Percentiles rank a stretch among this genome's conserved stretches.
These are phyloP conservation scores for Anguilla anguilla DNA, from an alignment of 2,797 vertebrate species.

Conservation along the genomic window DNA sequence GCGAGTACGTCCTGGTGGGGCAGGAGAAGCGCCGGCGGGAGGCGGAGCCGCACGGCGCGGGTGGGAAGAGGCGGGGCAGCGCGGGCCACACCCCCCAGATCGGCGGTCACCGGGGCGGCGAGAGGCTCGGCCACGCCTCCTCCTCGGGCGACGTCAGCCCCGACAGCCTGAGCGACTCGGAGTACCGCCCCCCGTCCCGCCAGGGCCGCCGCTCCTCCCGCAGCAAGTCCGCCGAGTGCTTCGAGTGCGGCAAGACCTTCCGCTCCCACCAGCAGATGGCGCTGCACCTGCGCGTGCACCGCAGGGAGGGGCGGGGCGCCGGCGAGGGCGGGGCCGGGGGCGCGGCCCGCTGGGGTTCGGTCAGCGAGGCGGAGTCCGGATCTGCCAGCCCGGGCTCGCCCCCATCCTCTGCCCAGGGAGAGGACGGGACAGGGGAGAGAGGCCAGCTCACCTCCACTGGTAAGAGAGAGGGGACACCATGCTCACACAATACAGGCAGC, in stretches of 20 bases:
- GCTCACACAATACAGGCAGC: background rate
- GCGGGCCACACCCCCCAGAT: constrained; percentile 9
- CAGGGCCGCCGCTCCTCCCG: constrained; percentile 74
- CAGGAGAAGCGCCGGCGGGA: constrained; percentile 81
- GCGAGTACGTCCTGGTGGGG: constrained; percentile 79
- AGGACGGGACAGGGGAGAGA: constrained; percentile 80
- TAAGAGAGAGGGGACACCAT: constrained; percentile 52
- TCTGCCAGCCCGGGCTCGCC: constrained; percentile 80
- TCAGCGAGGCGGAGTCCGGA: constrained; percentile 85
- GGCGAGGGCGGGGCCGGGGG: constrained; percentile 69
- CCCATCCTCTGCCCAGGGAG: constrained; percentile 65
- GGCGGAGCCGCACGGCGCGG: constrained; percentile 64
- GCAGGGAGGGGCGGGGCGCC: constrained; percentile 61
- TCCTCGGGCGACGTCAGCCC: constrained; percentile 68
- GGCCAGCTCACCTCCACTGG: constrained; percentile 62
- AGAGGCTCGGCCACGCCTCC: constrained; percentile 51
- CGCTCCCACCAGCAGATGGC: constrained; percentile 93
- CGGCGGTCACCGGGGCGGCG: background rate
- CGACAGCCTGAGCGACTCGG: constrained; percentile 73
- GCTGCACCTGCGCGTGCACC: constrained; percentile 89
- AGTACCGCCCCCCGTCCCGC: constrained; percentile 81
- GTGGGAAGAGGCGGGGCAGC: constrained; percentile 63
- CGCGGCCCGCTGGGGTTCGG: constrained; percentile 73
- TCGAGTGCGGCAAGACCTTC: constrained; percentile 93
- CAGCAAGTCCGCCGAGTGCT: constrained; percentile 87